Percentiles rank a stretch among this genome's conserved stretches.
Evolutionary conservation across 2,888 invertebrate genomes (phyloP).

Genomic region (Lochmaea crataegi): DNA sequence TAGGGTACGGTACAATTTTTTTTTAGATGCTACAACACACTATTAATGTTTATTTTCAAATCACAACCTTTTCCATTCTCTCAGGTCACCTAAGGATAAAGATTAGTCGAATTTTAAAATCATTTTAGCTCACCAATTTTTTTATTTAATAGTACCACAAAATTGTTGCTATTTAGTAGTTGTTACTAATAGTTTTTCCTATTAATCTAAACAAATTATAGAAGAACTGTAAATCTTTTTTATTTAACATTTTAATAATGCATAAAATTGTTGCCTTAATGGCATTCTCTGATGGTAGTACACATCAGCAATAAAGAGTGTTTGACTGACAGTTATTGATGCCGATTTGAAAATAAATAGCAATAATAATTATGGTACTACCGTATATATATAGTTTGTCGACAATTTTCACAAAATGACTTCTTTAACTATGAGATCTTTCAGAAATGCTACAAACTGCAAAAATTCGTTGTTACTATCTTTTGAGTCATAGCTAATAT

Average conservation of each 20-base stretch:
- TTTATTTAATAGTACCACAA: slow-evolving; percentile 17
- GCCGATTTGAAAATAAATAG: slow-evolving; percentile 17
- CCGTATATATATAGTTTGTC: background rate
- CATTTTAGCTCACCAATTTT: slow-evolving; percentile 27
- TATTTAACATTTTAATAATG: background rate
- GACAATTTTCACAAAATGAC: slow-evolving; percentile 10
- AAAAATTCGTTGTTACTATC: slow-evolving; percentile 43
- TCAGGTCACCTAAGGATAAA: slow-evolving; percentile 39
- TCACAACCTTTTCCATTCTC: slow-evolving; percentile 51
- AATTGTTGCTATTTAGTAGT: slow-evolving; percentile 17
- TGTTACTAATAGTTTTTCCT: background rate
- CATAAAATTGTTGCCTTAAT: too few species aligned
- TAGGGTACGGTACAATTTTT: slow-evolving; percentile 27
- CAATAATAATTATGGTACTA: slow-evolving; percentile 21
- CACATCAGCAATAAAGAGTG: too few species aligned
- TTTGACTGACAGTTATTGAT: too few species aligned
- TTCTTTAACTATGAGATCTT: slow-evolving; percentile 39
- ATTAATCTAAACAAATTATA: background rate
- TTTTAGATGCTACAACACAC: slow-evolving; percentile 50
- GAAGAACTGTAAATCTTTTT: background rate
- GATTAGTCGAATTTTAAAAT: slow-evolving; percentile 27
- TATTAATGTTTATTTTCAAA: slow-evolving; percentile 49
- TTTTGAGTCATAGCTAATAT: slow-evolving; percentile 44
- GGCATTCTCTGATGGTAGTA: too few species aligned
- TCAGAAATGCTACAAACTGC: slow-evolving; percentile 33